Percentiles rank a stretch among this genome's conserved stretches.
These are phyloP conservation scores for Hymenopus coronatus DNA, from an alignment of 2,888 invertebrate species.

Conservation along the genomic window DNA sequence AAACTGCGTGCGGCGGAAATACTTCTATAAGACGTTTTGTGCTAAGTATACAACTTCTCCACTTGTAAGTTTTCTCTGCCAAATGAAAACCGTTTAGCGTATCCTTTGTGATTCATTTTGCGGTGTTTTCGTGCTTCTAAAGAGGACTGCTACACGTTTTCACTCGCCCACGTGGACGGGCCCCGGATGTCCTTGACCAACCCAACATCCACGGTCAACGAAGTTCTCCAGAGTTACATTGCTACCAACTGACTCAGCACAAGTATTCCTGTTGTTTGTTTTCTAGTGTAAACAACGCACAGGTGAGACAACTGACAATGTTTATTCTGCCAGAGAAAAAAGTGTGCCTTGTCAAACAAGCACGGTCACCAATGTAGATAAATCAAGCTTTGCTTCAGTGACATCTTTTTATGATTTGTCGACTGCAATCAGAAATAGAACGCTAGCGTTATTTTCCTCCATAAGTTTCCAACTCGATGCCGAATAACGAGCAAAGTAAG, in stretches of 20 bases:
- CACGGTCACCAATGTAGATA: background rate
- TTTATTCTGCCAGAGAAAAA: background rate
- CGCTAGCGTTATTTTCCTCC: too few relatives aligned
- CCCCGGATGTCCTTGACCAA: background rate
- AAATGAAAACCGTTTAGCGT: too few relatives aligned
- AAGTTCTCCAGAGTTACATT: background rate
- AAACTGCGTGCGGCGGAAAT: too few relatives aligned
- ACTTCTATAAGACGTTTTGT: too few relatives aligned
- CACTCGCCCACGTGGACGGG: background rate
- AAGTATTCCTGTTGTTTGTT: background rate
- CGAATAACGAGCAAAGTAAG: too few relatives aligned
- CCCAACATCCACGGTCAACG: background rate
- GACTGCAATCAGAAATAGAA: too few relatives aligned
- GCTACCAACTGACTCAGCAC: background rate
- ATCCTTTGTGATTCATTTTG: background rate
- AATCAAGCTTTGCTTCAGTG: background rate
- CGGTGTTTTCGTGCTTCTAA: background rate
- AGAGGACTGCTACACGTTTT: background rate
- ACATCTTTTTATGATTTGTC: too few relatives aligned
- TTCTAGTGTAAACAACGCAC: background rate
- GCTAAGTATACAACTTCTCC: too few relatives aligned
- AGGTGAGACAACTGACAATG: background rate
- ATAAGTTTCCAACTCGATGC: too few relatives aligned
- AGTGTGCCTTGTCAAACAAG: background rate
- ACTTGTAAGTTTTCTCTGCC: too few relatives aligned